A percentile compares a stretch with the other conserved stretches of the same genome.
These are phyloP conservation scores for Tachycineta bicolor DNA, from an alignment of 2,113 vertebrate species.

Conservation along the genomic window DNA sequence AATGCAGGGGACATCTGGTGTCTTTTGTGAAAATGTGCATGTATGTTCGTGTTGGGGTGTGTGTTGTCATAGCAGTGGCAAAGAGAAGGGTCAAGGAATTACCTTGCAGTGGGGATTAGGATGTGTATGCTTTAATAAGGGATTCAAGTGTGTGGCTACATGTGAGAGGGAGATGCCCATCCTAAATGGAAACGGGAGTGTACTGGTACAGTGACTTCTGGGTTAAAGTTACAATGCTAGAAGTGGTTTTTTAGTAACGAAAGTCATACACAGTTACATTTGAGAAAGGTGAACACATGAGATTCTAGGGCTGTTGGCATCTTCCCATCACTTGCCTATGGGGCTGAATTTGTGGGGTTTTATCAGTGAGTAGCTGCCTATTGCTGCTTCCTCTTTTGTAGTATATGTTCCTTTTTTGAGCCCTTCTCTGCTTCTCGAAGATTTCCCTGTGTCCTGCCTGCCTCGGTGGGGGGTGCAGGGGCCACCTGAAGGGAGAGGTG, in stretches of 20 bases:
- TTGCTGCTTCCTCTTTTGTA: not conserved
- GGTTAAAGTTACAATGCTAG: not conserved
- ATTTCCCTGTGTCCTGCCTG: not conserved
- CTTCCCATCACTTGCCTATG: not conserved
- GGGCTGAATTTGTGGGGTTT: not conserved
- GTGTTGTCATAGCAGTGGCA: not conserved
- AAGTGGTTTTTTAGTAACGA: not conserved
- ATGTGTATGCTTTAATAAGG: not conserved
- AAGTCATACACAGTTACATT: not conserved
- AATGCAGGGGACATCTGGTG: no score
- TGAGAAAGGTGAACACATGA: not conserved
- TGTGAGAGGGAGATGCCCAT: not conserved
- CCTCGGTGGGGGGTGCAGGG: fast-evolving
- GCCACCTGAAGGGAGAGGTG: not conserved
- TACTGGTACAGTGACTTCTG: not conserved
- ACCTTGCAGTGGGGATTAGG: not conserved
- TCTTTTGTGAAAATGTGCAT: not conserved
- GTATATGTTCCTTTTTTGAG: not conserved
- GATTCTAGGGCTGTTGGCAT: not conserved
- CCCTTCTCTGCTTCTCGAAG: not conserved
- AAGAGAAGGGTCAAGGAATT: not conserved
- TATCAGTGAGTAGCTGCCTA: not conserved
- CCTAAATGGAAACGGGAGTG: not conserved
- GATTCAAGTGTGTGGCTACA: not conserved
- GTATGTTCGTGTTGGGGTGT: fast-evolving